Base-by-base conservation (phyloP, 2,113 vertebrate species). In the Suncus etruscus region DNA sequence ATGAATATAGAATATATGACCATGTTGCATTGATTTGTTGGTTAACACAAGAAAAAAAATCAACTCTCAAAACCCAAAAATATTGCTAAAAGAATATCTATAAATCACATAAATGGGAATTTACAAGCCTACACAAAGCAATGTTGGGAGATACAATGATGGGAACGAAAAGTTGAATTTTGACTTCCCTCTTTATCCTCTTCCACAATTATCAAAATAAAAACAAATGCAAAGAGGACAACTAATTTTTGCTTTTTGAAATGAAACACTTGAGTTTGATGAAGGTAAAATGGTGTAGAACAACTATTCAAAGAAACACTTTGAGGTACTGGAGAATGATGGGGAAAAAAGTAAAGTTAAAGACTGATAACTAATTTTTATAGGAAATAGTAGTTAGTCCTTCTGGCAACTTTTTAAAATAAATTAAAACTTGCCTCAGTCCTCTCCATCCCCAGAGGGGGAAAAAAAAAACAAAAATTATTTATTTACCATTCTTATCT, bases 301-400 rank as follows among this genome's bases (percentile, higher is more conserved):
- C 7, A 15, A 6, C 0, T 45, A 31, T 89, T 74, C 1, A 11
- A 51, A 22, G 31, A 29, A 29, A 1, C 18, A 16, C 8, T 20
- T 1, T 10, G 1, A 45, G 3, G n/a, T 6, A 45, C 4, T 1
- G n/a, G 24, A 47, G 11, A 12, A 16, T 75, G 20, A 68, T 0
- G 2, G 3, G 12, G 1, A 8, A 15, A 1, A 5, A 20, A 39
- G 16, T 4, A 4, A n/a, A 51, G 39, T 39, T 11, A 0, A 14
- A 58, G 1, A 2, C 11, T 54, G 12, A 54, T 2, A 11, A 16
- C 10, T 54, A 54, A 54, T 54, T 16, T 16, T 16, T 16, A 54
- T 54, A 54, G 54, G 18, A 54, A 54, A 54, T 54, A 54, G 54
- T 4, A 14, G 0, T 32, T 80, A 20, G 2, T 31, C 39, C 16